Evolutionary conservation across 2,888 invertebrate species (phyloP).

Genomic region (Nomada lathburiana): DNA sequence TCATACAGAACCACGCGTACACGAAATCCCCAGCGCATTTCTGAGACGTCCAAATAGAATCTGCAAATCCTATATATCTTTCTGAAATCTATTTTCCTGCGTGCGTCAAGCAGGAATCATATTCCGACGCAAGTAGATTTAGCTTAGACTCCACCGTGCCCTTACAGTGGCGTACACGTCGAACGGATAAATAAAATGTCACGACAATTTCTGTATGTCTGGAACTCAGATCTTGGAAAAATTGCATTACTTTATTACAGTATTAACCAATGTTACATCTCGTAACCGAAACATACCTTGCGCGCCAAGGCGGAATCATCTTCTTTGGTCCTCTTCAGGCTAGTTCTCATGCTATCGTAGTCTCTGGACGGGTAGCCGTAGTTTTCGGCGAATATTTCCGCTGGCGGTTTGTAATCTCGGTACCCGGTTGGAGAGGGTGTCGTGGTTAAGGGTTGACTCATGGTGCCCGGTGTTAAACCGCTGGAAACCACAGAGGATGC

Average conservation of each 20-base stretch:
- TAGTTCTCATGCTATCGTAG: slow-evolving; percentile 57
- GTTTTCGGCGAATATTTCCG: slow-evolving; percentile 86
- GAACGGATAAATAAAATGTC: not conserved
- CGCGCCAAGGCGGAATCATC: slow-evolving; percentile 77
- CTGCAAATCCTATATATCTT: slow-evolving; percentile 5
- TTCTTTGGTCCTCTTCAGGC: slow-evolving; percentile 67
- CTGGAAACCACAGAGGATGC: slow-evolving; percentile 47
- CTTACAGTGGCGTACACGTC: not conserved
- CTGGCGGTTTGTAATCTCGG: slow-evolving; percentile 91
- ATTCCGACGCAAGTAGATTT: not conserved
- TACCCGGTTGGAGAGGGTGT: slow-evolving; percentile 93
- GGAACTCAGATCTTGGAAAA: too few relatives aligned
- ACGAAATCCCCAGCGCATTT: not conserved
- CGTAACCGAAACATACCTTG: slow-evolving; percentile 70
- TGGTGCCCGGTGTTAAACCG: slow-evolving; percentile 56
- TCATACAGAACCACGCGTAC: not conserved
- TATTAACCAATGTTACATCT: not conserved
- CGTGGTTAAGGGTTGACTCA: slow-evolving; percentile 62
- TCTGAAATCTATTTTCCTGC: not conserved
- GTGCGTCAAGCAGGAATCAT: not conserved
- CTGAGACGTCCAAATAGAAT: not conserved
- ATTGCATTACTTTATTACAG: too few relatives aligned
- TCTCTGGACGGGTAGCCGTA: slow-evolving; percentile 72
- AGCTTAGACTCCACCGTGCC: not conserved
- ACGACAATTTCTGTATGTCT: not conserved